Base-by-base conservation (phyloP, 1,140 invertebrate species). In the Maniola jurtina region DNA sequence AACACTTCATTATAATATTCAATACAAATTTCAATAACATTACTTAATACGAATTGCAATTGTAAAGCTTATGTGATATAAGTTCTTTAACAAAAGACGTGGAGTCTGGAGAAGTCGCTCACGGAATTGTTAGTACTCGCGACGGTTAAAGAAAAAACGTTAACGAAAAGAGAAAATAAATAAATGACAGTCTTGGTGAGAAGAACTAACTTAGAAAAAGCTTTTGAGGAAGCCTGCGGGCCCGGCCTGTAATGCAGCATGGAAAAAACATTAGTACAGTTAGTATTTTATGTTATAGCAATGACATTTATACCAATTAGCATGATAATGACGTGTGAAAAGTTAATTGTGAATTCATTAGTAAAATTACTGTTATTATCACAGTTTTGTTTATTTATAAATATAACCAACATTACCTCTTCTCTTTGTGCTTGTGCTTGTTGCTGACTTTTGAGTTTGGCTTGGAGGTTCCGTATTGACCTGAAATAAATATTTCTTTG, bases 181-280 rank as follows among this genome's bases (percentile, higher is more conserved):
- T 75, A 70, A 88, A 87, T 74, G 84, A 86, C 88, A 90, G 88
- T 91, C 86, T 90, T 90, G 83, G 80, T 87, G 85, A 81, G 84
- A 84, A 88, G 81, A 77, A 84, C 74, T 88, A 89, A 89, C 89
- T 96, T 96, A 96, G 94, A 96, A 96, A 93, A 96, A 96, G 93
- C 95, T 96, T 93, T 96, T 96, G 91, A 96, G 93, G 93, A 96
- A 96, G 92, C 95, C 95, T 89, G 95, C 95, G 86, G 95, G 95
- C 91, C 95, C 95, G 92, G 95, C 95, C 95, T 96, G 80, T 34
- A 52, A 68, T 66, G 70, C 38, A 72, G 79, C 84, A 75, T 83
- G 80, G 61, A 88, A 88, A 76, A 79, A 73, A 77, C 72, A 73
- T 64, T 83, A 81, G 75, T 83, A 52, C 35, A 48, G 69, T 85